Evolutionary conservation across 2,797 vertebrate genomes (phyloP), one percentile per base, ranked within the genome.

Genomic region (Amblyopsis hoosieri): DNA sequence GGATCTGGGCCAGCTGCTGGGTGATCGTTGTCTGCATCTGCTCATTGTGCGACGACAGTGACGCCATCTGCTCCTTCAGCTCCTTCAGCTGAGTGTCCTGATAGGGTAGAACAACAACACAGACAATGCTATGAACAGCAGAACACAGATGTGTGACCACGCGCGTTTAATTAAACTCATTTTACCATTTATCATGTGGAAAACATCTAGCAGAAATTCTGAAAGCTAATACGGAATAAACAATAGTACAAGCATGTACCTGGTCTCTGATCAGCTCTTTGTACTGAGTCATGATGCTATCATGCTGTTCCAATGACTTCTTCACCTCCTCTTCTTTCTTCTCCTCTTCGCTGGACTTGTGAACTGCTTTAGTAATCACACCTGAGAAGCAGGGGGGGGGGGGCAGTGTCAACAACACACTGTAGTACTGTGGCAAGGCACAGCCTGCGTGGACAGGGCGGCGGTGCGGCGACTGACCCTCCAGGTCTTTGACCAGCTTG

Each of bases 241-340:
- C 12, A 12, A 33, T 23, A 23, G 19, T 10, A n/a, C 4, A 10
- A 9, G n/a, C n/a, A 8, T 15, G 3, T 42, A 97, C 98, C 94
- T 99, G 98, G 61, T 99, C 97, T 80, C 97, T 91, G 72, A 99
- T 99, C 83, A 99, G 92, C 66, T 95, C 97, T 88, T 99, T 99
- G 83, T 99, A 99, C 88, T 94, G 97, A 73, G 94, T 97, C 77
- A 99, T 94, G 13, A 99, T 99, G 85, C 92, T 99, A 91, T 99
- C 97, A 10, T 99, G 97, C 54, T 99, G 97, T 67, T 99, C 97
- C 81, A 99, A 67, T 0, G 97, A 97, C 90, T 99, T 99, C 91
- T 98, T 98, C 66, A 97, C 96, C 72, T 99, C 98, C 74, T 99
- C 97, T 70, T 99, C 98, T 80, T 99, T 96, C 80, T 98, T 95